Percentiles rank a stretch among this genome's conserved stretches.
phyloP scores from a whole-genome alignment of 53 echinoderm and acorn worm species.

The Crossaster papposus region DNA sequence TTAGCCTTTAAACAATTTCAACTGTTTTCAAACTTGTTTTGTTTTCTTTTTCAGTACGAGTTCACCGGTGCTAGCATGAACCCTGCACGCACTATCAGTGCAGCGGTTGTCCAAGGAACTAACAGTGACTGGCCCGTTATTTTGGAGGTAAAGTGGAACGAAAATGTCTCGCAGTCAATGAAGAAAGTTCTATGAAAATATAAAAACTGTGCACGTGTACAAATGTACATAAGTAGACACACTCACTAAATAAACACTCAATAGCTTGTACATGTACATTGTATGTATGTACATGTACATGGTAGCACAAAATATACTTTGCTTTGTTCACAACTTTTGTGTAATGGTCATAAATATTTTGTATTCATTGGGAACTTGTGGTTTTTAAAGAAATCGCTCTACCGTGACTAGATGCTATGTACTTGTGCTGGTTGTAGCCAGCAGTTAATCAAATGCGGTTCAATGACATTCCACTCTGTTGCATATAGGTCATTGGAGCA shows the following conservation, averaged over 20 bases:
- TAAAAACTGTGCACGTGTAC: not conserved
- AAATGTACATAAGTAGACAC: too few species aligned
- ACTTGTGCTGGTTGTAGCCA: not conserved
- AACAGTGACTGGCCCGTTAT: conserved; percentile 69
- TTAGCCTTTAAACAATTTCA: not conserved
- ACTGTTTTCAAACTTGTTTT: not conserved
- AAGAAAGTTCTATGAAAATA: not conserved
- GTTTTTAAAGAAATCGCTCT: not conserved
- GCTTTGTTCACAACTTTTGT: not conserved
- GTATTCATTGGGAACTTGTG: not conserved
- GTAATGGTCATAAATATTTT: not conserved
- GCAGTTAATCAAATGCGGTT: not conserved
- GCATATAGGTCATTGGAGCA: not conserved
- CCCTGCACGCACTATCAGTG: conserved; percentile 83
- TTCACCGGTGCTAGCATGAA: conserved; percentile 98
- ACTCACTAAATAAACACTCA: too few species aligned
- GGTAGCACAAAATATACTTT: not conserved
- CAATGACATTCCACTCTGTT: not conserved
- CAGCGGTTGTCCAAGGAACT: conserved; percentile 67
- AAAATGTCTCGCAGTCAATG: not conserved
- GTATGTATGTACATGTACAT: not conserved
- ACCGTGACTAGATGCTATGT: not conserved
- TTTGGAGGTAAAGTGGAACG: conserved; percentile 64
- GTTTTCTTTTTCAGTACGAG: conserved; percentile 71
- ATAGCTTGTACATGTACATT: too few species aligned